Evolutionary conservation across 2,113 vertebrate species (phyloP), one percentile per base, ranked within the genome.

Genomic region (Grus americana): DNA sequence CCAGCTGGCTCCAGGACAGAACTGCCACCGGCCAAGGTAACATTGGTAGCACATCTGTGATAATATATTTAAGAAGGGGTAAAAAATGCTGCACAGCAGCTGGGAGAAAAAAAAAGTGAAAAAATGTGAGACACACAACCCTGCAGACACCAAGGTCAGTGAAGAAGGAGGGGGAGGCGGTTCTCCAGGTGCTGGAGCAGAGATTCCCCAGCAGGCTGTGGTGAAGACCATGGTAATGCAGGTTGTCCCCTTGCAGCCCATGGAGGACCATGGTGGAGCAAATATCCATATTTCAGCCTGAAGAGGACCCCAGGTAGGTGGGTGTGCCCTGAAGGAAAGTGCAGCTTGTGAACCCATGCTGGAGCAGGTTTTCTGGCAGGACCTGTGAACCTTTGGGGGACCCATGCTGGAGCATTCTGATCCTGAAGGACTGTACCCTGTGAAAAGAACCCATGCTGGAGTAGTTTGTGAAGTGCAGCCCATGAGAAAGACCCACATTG

Each of bases 391-490:
- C 22, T 55, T 14, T 44, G 47, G 6, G 11, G 12, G 17, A 59
- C 4, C 9, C 12, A 46, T 0, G 0, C 17, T 55, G n/a, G 10
- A 86, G 16, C 9, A 80, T 5, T 66, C 52, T 3, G 1, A 49
- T 61, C 30, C n/a, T 54, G 38, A 68, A 61, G 40, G 24, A 55
- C 54, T 61, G 18, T 17, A 47, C 29, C 4, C 8, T 6, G 9
- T 21, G 27, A 29, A 76, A 52, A 13, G 20, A 17, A 61, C 9
- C 7, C 32, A 40, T 26, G 5, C 8, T 47, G 38, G 21, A 85
- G 20, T 9, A 21, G 4, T 47, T 26, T 70, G 59, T 61, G 44
- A 76, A 16, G 16, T 79, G 24, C 15, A 54, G 16, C 15, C 71
- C 38, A 14, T 58, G 40, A 75, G 38, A 49, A 71, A 38, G 21